Evolutionary conservation across 1,140 invertebrate genomes (phyloP).

Genomic region (Harlomillsia oculata): DNA sequence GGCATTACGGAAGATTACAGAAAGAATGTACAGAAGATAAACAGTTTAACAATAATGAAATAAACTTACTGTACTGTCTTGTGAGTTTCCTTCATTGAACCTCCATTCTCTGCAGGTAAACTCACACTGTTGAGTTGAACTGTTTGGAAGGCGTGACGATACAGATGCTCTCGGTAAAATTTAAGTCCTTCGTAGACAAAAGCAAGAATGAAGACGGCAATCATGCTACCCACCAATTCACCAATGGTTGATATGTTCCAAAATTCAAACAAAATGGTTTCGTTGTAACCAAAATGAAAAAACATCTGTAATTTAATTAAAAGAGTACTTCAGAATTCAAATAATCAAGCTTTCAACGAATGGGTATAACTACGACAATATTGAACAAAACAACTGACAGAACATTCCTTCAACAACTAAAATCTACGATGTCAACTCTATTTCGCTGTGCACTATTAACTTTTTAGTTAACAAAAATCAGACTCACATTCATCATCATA

Average conservation of each 20-base stretch:
- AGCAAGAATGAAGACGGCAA: slow-evolving; percentile 42
- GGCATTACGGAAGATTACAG: too few relatives aligned
- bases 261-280: slow-evolving; percentile 37
- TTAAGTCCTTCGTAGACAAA: slow-evolving; percentile 44
- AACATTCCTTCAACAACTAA: background rate
- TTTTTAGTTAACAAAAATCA: background rate
- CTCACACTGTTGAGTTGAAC: slow-evolving; percentile 27
- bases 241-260: slow-evolving; percentile 35
- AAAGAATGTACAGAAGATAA: too few relatives aligned
- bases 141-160: slow-evolving; percentile 24
- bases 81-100: slow-evolving; percentile 24
- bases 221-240: slow-evolving; percentile 39
- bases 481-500: slow-evolving; percentile 4
- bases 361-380: background rate
- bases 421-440: background rate
- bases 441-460: background rate
- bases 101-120: slow-evolving; percentile 28
- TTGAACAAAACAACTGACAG: background rate
- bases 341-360: background rate
- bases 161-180: slow-evolving; percentile 35
- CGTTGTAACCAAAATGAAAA: slow-evolving; percentile 39
- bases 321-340: background rate
- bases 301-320: slow-evolving; percentile 39
- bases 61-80: slow-evolving; percentile 31
- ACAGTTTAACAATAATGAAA: too few relatives aligned